Evolutionary conservation across 2,113 vertebrate genomes (phyloP).

Genomic region (Melanerpes aurifrons): DNA sequence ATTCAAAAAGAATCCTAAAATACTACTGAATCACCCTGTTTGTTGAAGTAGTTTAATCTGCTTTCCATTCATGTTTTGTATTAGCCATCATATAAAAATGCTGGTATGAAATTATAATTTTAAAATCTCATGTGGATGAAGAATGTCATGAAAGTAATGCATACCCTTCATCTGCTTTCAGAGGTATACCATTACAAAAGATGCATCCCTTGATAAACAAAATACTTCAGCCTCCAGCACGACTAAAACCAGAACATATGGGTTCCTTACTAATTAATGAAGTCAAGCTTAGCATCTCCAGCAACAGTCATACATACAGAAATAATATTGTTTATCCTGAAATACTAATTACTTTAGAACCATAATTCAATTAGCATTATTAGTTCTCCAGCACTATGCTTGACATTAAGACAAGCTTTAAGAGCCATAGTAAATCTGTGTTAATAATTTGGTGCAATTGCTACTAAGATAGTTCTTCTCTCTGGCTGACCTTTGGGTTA

Average conservation of each 20-base stretch:
- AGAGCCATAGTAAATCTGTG: slow-evolving; percentile 17
- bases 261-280: slow-evolving; percentile 54
- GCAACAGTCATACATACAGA: neutral
- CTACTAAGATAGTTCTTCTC: slow-evolving; percentile 23
- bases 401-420: slow-evolving; percentile 44
- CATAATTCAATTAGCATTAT: slow-evolving; percentile 50
- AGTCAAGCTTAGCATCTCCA: slow-evolving; percentile 16
- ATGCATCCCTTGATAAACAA: slow-evolving; percentile 40
- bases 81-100: neutral
- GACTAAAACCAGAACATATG: slow-evolving; percentile 12
- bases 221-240: slow-evolving; percentile 10
- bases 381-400: slow-evolving; percentile 3
- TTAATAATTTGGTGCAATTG: slow-evolving; percentile 30
- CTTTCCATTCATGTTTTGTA: neutral
- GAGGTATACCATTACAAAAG: slow-evolving; percentile 31
- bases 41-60: neutral
- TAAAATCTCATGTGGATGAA: neutral
- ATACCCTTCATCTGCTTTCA: slow-evolving; percentile 28
- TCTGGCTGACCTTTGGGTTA: slow-evolving; percentile 41
- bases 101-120: slow-evolving; percentile 26
- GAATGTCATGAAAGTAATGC: neutral
- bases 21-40: neutral
- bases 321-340: slow-evolving; percentile 41
- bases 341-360: slow-evolving; percentile 54
- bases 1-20: neutral